Evolutionary conservation across 2,113 vertebrate species (phyloP).

Genomic region (Pangasianodon gigas): DNA sequence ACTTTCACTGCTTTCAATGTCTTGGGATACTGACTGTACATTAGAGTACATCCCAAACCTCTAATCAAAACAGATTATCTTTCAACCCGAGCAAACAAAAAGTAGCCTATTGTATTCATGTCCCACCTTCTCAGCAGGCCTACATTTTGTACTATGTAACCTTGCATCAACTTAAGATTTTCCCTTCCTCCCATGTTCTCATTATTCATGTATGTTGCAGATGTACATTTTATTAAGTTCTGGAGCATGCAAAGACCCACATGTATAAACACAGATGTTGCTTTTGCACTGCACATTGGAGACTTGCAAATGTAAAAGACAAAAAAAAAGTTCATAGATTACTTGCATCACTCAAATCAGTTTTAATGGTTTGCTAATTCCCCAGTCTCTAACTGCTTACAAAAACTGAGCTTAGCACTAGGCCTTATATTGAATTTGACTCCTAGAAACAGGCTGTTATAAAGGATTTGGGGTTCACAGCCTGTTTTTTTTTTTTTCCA

Average conservation of each 20-base stretch:
- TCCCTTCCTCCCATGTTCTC: constrained; percentile 21
- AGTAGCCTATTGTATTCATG: background rate
- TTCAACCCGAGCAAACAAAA: background rate
- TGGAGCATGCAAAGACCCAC: constrained; percentile 31
- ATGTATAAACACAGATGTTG: constrained; percentile 20
- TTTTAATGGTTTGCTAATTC: constrained; percentile 4
- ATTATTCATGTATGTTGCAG: constrained; percentile 45
- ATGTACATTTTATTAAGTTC: constrained; percentile 44
- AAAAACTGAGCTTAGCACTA: constrained; percentile 5
- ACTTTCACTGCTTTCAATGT: background rate
- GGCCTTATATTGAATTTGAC: background rate
- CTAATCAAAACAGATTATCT: background rate
- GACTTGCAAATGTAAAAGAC: background rate
- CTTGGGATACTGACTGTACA: background rate
- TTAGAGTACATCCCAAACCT: background rate
- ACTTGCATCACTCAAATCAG: background rate
- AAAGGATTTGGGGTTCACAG: background rate
- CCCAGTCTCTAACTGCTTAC: background rate
- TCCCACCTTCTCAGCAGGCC: background rate
- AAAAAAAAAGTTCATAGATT: background rate
- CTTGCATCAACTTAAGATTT: background rate
- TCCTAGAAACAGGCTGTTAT: background rate
- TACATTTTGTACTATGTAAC: background rate
- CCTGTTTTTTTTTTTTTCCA: background rate
- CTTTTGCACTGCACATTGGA: background rate